Evolutionary conservation across 2,888 invertebrate genomes (phyloP).

Genomic region (Leucophenga montana): DNA sequence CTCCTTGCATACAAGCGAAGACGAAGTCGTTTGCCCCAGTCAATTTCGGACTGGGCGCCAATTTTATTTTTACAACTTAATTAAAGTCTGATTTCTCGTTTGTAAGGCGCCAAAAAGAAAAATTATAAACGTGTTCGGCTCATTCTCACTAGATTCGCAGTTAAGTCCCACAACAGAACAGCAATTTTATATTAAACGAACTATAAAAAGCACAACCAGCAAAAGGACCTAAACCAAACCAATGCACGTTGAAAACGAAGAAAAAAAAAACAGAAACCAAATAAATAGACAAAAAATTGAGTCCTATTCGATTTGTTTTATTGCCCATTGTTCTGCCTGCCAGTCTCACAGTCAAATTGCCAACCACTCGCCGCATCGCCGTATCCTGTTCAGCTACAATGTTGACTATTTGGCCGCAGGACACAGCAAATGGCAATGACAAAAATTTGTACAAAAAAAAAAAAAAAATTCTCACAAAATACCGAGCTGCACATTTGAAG

Average conservation of each 20-base stretch:
- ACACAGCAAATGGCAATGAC: slow-evolving; percentile 14
- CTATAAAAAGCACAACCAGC: slow-evolving; percentile 6
- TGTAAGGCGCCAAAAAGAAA: not conserved
- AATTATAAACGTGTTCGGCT: slow-evolving; percentile 18
- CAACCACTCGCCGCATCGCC: slow-evolving; percentile 8
- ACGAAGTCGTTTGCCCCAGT: too few relatives aligned
- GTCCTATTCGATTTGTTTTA: slow-evolving; percentile 61
- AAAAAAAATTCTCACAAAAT: not conserved
- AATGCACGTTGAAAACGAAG: not conserved
- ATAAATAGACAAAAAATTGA: slow-evolving; percentile 43
- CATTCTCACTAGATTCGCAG: not conserved
- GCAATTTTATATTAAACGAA: slow-evolving; percentile 7
- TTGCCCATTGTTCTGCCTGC: slow-evolving; percentile 46
- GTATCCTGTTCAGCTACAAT: slow-evolving; percentile 40
- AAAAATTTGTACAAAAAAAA: slow-evolving; percentile 7
- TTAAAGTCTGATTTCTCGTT: slow-evolving; percentile 59
- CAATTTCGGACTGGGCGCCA: not conserved
- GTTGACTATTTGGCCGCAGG: slow-evolving; percentile 52
- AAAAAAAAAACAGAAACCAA: slow-evolving; percentile 18
- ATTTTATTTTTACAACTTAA: slow-evolving; percentile 60
- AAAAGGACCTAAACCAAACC: not conserved
- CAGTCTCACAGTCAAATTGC: slow-evolving; percentile 22
- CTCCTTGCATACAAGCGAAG: too few relatives aligned
- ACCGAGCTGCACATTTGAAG: not conserved
- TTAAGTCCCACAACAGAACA: not conserved